Base-by-base conservation (phyloP, 2,113 vertebrate species). In the Pipra filicauda region DNA sequence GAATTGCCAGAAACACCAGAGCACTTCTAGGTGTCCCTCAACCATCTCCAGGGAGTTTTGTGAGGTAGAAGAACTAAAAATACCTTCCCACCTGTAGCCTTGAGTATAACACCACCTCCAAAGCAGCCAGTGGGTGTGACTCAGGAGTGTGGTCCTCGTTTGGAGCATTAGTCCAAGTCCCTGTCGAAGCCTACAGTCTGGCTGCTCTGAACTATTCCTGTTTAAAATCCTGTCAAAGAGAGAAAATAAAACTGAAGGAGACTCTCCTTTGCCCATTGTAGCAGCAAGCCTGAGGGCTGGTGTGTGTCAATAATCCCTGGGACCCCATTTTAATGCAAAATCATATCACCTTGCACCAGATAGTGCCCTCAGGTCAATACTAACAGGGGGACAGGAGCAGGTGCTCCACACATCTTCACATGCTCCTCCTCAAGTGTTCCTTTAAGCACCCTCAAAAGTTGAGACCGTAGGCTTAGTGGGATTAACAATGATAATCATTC, bases 401-500 rank as follows among this genome's bases (percentile, higher is more conserved):
- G 1, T 71, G 71, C 46, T 72, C 31, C 57, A 39, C 41, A 51
- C 21, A 26, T 20, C 65, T 85, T 69, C 74, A 35, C 1, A 0
- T 49, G 35, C 43, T 37, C 23, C 31, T 94, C 65, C 91, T 65
- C 41, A 9, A 66, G 70, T 27, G 48, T 69, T 93, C 58, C 65
- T 85, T 73, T 41, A 86, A 74, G 55, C 37, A 66, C 33, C 27
- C 86, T 46, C 88, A 37, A 37, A 94, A 94, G 26, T 27, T 54
- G 55, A 62, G 88, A 76, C 59, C 65, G 31, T 1, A 31, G 69
- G 6, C 73, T 90, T 86, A 74, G 88, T 91, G 82, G 91, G 72
- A 85, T 91, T 88, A 95, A 88, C 91, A 88, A 51, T 80, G 61
- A 39, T 51, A 85, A 87, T 82, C 74, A 20, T 33, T 67, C 10